Conservation (phyloP, 2,113 vertebrate species). For the Aptenodytes forsteri region DNA sequence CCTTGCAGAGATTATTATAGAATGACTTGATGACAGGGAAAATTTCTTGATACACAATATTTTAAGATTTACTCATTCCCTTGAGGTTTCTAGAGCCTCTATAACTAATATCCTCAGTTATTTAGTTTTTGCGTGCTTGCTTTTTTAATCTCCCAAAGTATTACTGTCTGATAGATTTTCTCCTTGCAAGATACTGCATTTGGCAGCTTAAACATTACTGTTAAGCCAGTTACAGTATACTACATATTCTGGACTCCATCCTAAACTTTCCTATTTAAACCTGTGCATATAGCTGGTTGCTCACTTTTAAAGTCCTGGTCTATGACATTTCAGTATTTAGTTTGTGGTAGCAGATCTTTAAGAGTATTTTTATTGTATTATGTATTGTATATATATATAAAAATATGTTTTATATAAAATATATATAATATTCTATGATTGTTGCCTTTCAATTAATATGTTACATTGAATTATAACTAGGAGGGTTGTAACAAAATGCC, state of each 20-base stretch:
- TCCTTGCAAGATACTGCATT: neutral
- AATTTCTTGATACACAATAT: neutral
- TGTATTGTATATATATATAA: no score
- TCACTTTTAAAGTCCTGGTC: neutral
- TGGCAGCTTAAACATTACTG: neutral
- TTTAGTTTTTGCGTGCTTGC: neutral
- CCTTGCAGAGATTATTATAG: neutral
- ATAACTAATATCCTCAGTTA: neutral
- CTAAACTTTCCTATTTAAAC: neutral
- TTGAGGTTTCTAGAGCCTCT: neutral
- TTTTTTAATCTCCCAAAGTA: neutral
- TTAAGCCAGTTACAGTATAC: neutral
- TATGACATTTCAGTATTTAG: neutral
- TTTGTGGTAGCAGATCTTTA: neutral
- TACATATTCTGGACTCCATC: neutral
- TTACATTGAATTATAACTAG: neutral
- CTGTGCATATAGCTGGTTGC: neutral
- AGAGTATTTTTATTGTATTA: neutral
- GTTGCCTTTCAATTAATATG: neutral
- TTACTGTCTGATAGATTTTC: neutral
- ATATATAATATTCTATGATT: neutral
- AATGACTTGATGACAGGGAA: neutral
- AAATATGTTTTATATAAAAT: neutral
- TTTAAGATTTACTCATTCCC: neutral
- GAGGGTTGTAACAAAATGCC: neutral